phyloP scores from a whole-genome alignment of 2,888 invertebrate genomes.

The Myopa testacea region DNA sequence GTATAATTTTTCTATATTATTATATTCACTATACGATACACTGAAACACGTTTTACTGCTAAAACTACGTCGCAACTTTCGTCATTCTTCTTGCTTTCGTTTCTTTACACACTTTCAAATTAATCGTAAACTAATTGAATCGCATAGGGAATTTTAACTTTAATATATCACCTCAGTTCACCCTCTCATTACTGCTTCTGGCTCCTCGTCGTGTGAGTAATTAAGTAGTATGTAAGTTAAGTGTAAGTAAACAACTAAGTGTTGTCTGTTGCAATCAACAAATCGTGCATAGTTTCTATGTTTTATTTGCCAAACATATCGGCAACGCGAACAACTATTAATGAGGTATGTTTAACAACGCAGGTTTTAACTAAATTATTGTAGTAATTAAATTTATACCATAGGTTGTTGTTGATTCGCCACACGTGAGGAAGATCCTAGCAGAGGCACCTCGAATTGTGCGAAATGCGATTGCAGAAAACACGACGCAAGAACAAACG shows the following conservation, averaged over 20 bases:
- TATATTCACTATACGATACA: conserved; percentile 12
- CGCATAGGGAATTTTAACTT: conserved; percentile 64
- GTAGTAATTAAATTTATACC: conserved; percentile 8
- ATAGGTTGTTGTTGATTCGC: conserved; percentile 16
- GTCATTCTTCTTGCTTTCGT: conserved; percentile 25
- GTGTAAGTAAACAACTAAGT: neutral
- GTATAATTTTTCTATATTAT: conserved; percentile 13
- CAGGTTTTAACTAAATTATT: neutral
- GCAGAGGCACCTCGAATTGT: neutral
- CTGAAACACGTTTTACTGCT: too few species aligned
- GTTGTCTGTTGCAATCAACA: neutral
- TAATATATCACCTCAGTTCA: conserved; percentile 39
- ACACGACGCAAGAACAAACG: neutral
- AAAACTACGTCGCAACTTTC: too few species aligned
- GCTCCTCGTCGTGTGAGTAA: conserved; percentile 25
- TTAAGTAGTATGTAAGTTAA: conserved; percentile 12
- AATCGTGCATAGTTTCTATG: neutral
- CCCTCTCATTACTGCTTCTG: conserved; percentile 37
- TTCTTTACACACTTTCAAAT: conserved; percentile 58
- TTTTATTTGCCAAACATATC: neutral
- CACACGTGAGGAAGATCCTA: conserved; percentile 5
- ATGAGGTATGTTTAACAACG: neutral
- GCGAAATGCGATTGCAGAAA: neutral
- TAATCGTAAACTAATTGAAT: conserved; percentile 69
- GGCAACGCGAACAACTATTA: neutral